Conservation (phyloP, 92 coral and sea anemone species). For the Epizoanthus stellaris region DNA sequence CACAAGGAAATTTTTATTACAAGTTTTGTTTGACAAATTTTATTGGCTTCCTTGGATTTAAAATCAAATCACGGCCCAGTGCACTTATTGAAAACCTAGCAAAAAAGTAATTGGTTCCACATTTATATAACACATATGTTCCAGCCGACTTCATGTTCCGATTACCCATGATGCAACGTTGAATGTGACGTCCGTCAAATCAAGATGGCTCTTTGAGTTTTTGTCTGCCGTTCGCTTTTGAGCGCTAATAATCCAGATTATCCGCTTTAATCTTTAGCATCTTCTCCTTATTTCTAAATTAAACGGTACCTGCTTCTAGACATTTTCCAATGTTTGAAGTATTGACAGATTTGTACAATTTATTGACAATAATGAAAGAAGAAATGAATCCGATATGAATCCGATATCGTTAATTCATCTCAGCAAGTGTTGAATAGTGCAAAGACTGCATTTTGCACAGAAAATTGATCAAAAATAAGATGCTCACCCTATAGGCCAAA, state of each 20-base stretch:
- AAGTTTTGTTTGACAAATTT: constrained; percentile 3
- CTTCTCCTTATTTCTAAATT: constrained; percentile 16
- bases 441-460: constrained; percentile 10
- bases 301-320: constrained; percentile 12
- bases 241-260: not conserved
- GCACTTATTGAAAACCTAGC: not conserved
- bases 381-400: constrained; percentile 17
- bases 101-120: not conserved
- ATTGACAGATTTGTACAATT: not conserved
- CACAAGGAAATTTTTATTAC: constrained; percentile 33
- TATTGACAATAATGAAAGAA: constrained; percentile 6
- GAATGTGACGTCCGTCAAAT: constrained; percentile 14
- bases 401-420: not conserved
- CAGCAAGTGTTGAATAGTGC: constrained; percentile 5
- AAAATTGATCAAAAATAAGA: constrained; percentile 5
- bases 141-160: not conserved
- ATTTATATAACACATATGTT: not conserved
- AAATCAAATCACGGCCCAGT: not conserved
- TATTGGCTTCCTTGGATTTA: no score
- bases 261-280: constrained; percentile 4
- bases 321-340: constrained; percentile 5
- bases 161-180: constrained; percentile 24
- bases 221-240: no score
- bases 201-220: not conserved
- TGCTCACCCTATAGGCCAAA: no score